These are phyloP conservation scores for Epiperipatus broadwayi DNA, from an alignment of 2,888 invertebrate genomes.

Conservation along the genomic window DNA sequence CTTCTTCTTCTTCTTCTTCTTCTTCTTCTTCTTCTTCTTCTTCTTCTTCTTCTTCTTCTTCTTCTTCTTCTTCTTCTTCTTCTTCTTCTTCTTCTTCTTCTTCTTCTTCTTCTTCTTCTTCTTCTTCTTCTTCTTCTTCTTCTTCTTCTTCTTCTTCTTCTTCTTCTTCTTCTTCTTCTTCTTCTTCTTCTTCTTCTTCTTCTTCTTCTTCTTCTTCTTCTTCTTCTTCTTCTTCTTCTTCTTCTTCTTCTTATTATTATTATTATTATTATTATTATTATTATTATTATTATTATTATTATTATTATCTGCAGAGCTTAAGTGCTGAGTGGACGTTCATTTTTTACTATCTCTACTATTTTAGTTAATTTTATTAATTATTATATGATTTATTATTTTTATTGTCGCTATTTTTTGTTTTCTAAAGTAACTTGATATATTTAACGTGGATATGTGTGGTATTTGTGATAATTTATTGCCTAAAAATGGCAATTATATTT, in stretches of 20 bases:
- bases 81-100: background rate
- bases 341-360: no score
- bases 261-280: slow-evolving; percentile 3
- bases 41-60: slow-evolving; percentile 5
- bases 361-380: no score
- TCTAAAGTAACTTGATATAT: no score
- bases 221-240: background rate
- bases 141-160: background rate
- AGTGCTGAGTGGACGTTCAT: no score
- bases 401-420: no score
- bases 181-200: background rate
- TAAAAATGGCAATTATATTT: no score
- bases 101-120: background rate
- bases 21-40: slow-evolving; percentile 6
- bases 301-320: no score
- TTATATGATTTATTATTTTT: no score
- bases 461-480: no score
- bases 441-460: no score
- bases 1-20: background rate
- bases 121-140: background rate
- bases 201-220: background rate
- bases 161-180: background rate
- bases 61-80: background rate
- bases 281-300: slow-evolving; percentile 3
- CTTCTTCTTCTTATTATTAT: no score